Evolutionary conservation across 1,140 invertebrate species (phyloP).

Genomic region (Thaumatotibia leucotreta): DNA sequence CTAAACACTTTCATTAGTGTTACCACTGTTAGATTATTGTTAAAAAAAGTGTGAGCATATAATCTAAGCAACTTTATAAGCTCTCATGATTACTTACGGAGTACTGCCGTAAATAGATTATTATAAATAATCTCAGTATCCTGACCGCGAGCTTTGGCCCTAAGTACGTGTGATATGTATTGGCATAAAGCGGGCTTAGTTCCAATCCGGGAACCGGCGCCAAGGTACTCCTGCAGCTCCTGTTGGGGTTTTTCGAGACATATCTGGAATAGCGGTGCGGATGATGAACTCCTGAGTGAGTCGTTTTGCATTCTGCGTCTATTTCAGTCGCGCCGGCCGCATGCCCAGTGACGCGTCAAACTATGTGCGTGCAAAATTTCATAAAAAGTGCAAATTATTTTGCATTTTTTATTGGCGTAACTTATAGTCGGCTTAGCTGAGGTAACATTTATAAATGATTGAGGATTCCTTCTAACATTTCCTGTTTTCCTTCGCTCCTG

Average conservation of each 20-base stretch:
- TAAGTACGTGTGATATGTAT: background rate
- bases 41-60: too few species aligned
- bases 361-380: constrained; percentile 6
- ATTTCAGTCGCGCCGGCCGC: constrained; percentile 40
- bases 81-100: background rate
- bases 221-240: background rate
- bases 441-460: background rate
- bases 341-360: constrained; percentile 14
- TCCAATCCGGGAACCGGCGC: background rate
- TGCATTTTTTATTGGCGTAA: background rate
- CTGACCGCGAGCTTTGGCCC: background rate
- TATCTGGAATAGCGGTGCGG: constrained; percentile 50
- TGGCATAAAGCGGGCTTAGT: background rate
- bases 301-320: constrained; percentile 50
- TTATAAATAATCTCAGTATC: background rate
- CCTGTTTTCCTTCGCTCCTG: background rate
- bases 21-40: too few species aligned
- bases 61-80: background rate
- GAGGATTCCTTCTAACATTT: background rate
- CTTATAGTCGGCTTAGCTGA: background rate
- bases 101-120: background rate
- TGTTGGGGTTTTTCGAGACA: constrained; percentile 38
- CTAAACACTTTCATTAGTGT: too few species aligned
- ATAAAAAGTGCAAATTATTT: background rate
- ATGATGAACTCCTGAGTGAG: constrained; percentile 50